These are phyloP conservation scores for Pygmarrhopalites habei DNA, from an alignment of 1,140 invertebrate species.

Conservation along the genomic window DNA sequence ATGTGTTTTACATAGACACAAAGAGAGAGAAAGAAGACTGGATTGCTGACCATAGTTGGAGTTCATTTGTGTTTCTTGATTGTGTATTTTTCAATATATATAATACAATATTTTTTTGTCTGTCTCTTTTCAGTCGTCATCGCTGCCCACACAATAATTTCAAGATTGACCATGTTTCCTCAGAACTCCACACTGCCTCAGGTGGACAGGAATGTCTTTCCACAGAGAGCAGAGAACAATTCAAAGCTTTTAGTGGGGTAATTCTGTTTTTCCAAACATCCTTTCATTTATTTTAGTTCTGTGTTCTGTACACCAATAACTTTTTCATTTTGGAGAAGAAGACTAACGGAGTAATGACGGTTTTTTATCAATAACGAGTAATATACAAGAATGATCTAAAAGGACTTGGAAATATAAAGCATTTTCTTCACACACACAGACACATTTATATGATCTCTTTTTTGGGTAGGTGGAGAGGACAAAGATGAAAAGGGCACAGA, in stretches of 20 bases:
- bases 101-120: no score
- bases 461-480: slow-evolving; percentile 30
- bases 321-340: not conserved
- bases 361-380: not conserved
- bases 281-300: not conserved
- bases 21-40: no score
- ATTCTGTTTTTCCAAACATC: not conserved
- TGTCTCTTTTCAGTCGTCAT: slow-evolving; percentile 48
- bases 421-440: not conserved
- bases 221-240: slow-evolving; percentile 37
- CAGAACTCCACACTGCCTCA: slow-evolving; percentile 20
- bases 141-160: slow-evolving; percentile 46
- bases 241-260: slow-evolving; percentile 26
- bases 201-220: slow-evolving; percentile 15
- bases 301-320: not conserved
- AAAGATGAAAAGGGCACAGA: slow-evolving; percentile 34
- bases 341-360: not conserved
- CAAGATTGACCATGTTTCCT: slow-evolving; percentile 30
- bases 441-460: slow-evolving; percentile 8
- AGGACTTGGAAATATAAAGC: not conserved
- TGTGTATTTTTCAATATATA: no score
- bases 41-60: no score
- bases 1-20: no score
- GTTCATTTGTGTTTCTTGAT: no score
- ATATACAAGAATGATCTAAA: not conserved